Evolutionary conservation across 2,888 invertebrate species (phyloP), one percentile per base, ranked within the genome.

Genomic region (Thumatha senex): DNA sequence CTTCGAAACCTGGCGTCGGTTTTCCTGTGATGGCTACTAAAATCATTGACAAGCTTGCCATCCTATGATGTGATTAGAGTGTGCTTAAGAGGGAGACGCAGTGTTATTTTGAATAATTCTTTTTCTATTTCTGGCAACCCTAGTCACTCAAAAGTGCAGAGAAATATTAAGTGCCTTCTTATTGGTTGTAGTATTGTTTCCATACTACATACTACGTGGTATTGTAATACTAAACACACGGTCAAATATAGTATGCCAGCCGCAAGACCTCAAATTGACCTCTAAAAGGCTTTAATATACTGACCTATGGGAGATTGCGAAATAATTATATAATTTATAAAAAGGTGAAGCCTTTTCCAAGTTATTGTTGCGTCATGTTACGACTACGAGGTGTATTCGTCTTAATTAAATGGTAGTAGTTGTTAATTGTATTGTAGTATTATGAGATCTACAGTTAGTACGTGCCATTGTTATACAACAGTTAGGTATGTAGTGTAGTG

Each of bases 121-220:
- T 5, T 5, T 24, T 5, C 3, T 5, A 24, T 24, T 24, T 8
- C 18, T 33, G 48, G 7, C 39, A 49, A 33, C 48, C 48, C 48
- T 49, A 11, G 14, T 0, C 12, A 11, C 13, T 33, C 18, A 51
- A 45, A 44, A 13, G 13, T n/a, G 30, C 15, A 48, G 49, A 33
- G 51, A 52, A 62, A 52, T 54, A 56, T 47, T 51, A 50, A 29
- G 42, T 59, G 44, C 49, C 51, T 24, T 58, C 3, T 66, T 57
- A 63, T 63, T 62, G 53, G 40, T 14, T 34, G n/a, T 45, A 46
- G 40, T 57, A 64, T 66, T 64, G 67, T 66, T 59, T 46, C 29
- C 13, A 12, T 38, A 45, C 48, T 24, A 42, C 34, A 31, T 46
- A 33, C 42, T 38, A 48, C 45, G 45, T 48, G 24, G 12, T 39